phyloP scores from a whole-genome alignment of 2,888 invertebrate species.

The Linnaemya tessellans region DNA sequence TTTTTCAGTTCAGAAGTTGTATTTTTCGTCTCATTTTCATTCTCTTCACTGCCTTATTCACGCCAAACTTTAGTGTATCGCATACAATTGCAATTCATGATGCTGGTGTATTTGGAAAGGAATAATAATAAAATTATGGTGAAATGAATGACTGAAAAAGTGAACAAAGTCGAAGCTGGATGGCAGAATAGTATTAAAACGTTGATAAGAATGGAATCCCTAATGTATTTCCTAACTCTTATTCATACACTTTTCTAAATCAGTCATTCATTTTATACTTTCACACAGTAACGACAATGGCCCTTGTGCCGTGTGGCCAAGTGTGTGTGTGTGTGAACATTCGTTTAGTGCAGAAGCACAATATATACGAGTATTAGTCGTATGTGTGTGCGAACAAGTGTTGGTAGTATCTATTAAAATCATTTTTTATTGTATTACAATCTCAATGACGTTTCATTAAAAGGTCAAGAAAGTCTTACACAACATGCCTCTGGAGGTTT shows the following conservation, averaged over 20 bases:
- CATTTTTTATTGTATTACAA: constrained; percentile 56
- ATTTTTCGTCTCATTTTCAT: no score
- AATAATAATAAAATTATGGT: constrained; percentile 45
- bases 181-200: constrained; percentile 49
- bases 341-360: neutral
- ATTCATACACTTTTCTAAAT: constrained; percentile 10
- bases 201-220: constrained; percentile 53
- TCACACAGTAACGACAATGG: constrained; percentile 39
- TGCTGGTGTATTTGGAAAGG: constrained; percentile 19
- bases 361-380: no score
- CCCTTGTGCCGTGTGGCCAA: neutral
- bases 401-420: constrained; percentile 51
- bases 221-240: constrained; percentile 48
- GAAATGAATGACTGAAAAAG: constrained; percentile 22
- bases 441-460: constrained; percentile 33
- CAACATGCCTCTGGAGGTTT: constrained; percentile 67
- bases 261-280: constrained; percentile 26
- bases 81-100: constrained; percentile 23
- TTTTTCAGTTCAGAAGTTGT: no score
- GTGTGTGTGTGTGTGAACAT: neutral
- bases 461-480: constrained; percentile 66
- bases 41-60: neutral
- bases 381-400: constrained; percentile 2
- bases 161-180: neutral
- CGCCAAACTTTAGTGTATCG: constrained; percentile 13